phyloP scores from a whole-genome alignment of 2,888 invertebrate genomes.

The Amorpha juglandis region DNA sequence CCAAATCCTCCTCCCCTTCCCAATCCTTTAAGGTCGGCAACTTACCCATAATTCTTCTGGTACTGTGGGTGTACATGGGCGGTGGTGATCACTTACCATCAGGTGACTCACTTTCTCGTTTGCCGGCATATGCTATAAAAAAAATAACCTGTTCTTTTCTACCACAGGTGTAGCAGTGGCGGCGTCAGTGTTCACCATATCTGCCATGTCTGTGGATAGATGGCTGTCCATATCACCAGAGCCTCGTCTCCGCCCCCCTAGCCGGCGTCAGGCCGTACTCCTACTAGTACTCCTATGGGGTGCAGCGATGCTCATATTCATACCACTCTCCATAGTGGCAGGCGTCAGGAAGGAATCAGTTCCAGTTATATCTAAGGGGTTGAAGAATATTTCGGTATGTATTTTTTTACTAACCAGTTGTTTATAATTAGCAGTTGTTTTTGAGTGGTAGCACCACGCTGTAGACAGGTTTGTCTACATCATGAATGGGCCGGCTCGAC shows the following conservation, averaged over 20 bases:
- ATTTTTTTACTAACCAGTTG: slow-evolving; percentile 11
- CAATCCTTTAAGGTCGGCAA: too few species aligned
- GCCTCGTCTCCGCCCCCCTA: slow-evolving; percentile 85
- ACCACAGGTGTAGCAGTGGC: slow-evolving; percentile 88
- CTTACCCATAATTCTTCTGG: too few species aligned
- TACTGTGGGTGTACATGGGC: too few species aligned
- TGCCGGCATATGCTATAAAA: too few species aligned
- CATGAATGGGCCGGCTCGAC: too few species aligned
- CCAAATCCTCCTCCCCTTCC: too few species aligned
- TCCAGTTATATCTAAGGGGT: slow-evolving; percentile 65
- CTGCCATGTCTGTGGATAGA: slow-evolving; percentile 91
- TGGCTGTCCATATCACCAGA: slow-evolving; percentile 88
- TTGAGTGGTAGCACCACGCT: too few species aligned
- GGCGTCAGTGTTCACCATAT: slow-evolving; percentile 90
- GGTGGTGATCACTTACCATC: too few species aligned
- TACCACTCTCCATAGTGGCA: slow-evolving; percentile 85
- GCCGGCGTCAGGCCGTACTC: slow-evolving; percentile 85
- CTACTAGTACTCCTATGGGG: slow-evolving; percentile 88
- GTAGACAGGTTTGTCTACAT: too few species aligned
- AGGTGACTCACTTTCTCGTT: too few species aligned
- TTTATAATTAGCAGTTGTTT: too few species aligned
- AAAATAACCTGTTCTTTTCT: background rate
- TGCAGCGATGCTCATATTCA: slow-evolving; percentile 86
- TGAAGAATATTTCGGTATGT: slow-evolving; percentile 69
- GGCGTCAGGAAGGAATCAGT: slow-evolving; percentile 67